Base-by-base conservation (phyloP, 2,888 invertebrate species). In the Balanococcus diminutus region DNA sequence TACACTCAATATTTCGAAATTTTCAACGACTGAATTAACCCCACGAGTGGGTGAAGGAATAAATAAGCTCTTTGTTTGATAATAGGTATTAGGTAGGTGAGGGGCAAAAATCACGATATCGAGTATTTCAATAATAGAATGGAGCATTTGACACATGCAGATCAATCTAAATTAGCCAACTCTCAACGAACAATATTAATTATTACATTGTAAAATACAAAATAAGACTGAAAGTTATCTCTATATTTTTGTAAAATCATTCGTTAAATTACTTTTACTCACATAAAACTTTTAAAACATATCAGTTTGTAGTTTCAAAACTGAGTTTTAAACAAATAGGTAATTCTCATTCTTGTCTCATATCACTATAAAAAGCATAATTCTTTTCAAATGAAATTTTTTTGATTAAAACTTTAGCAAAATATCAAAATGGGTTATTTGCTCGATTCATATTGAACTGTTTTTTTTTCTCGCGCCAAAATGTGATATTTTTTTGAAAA, bases 401-500 rank as follows among this genome's bases (percentile, higher is more conserved):
- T n/a, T n/a, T n/a, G n/a, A n/a, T n/a, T 67, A 16, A 67, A 67
- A 28, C 25, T 16, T 28, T 67, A 67, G 1, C 11, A 67, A 67
- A 67, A 56, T 56, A 56, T 14, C 9, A 67, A 67, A 79, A 8
- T 36, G 36, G 3, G 72, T 72, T 11, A 79, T 79, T 79, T 79
- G 19, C 75, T 79, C 75, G 25, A 36, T 79, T 79, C 75, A 79
- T 8, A 36, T 19, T 16, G 9, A 36, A 19, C n/a, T 28, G 19
- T 31, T 31, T 79, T 79, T 79, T 72, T 72, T n/a, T n/a, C n/a
- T n/a, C 19, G 75, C 36, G 36, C 67, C 31, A 36, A 67, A 79
- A 36, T 79, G 75, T 79, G 75, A 79, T 79, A 79, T 79, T 79
- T 79, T 79, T 79, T 79, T 79, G 4, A 79, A 36, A 79, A 79